phyloP scores from a whole-genome alignment of 2,797 vertebrate genomes.

The Trematomus bernacchii region DNA sequence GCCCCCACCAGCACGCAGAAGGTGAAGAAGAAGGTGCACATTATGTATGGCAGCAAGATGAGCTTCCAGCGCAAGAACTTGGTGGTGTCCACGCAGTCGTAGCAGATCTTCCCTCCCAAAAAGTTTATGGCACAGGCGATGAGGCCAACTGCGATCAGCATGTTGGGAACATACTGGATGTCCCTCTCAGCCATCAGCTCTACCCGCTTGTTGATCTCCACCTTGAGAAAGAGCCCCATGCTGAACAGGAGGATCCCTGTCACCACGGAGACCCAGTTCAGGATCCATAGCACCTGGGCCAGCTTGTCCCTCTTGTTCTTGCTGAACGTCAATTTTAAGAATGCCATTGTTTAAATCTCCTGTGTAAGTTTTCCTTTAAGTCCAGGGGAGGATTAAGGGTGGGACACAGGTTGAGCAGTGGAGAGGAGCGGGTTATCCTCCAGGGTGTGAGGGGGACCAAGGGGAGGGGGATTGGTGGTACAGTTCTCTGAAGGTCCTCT shows the following conservation, averaged over 20 bases:
- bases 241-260: conserved; percentile 91
- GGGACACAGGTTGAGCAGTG: conserved; percentile 49
- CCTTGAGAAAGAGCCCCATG: conserved; percentile 92
- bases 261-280: conserved; percentile 94
- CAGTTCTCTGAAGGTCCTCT: conserved; percentile 60
- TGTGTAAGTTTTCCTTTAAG: conserved; percentile 30
- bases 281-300: conserved; percentile 94
- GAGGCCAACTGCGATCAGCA: conserved; percentile 90
- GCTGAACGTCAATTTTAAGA: conserved; percentile 91
- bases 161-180: conserved; percentile 90
- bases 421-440: conserved; percentile 64
- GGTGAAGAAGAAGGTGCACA: conserved; percentile 93
- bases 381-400: conserved; percentile 42
- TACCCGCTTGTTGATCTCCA: conserved; percentile 90
- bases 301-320: conserved; percentile 91
- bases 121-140: conserved; percentile 93
- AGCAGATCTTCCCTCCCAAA: conserved; percentile 94
- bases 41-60: conserved; percentile 92
- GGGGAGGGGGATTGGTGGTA: conserved; percentile 46
- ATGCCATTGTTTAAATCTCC: conserved; percentile 87
- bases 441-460: conserved; percentile 23
- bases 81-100: conserved; percentile 91
- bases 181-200: conserved; percentile 91
- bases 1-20: conserved; percentile 92
- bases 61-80: conserved; percentile 94